Base-by-base conservation (phyloP, 2,113 vertebrate genomes). In the Cepphus grylle region DNA sequence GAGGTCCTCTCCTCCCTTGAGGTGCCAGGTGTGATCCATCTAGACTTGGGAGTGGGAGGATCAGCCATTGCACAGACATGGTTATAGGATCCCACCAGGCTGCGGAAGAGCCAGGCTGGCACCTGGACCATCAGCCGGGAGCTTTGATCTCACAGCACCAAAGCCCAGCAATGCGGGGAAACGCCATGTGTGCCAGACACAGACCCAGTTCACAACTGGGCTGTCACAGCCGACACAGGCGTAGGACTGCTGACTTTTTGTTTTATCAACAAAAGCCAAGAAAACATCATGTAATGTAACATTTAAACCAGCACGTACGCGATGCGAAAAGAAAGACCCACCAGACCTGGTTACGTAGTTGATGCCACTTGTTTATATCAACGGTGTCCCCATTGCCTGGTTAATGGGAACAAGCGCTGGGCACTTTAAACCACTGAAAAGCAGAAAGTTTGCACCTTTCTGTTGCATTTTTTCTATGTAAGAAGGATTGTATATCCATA, bases 61-160 rank as follows among this genome's bases (percentile, higher is more conserved):
- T 61, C 1, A 9, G 29, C 47, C 22, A 5, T 9, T 1, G 1
- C 43, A 45, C 50, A 38, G 36, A 10, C 6, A 1, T 0, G 4
- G 29, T 23, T 52, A 17, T 13, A 34, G 29, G 49, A 65, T 14
- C n/a, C 59, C 1, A 3, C 47, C 55, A 61, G 8, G 34, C 55
- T 49, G 38, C 36, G 34, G 69, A 83, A 79, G 26, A 61, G 38
- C 40, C 47, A 27, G 29, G 9, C 56, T 50, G 76, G 80, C 34
- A 42, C 34, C n/a, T 1, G 0, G 18, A 42, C 5, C 27, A 21
- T 6, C 55, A 47, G 8, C 13, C 20, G 3, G 81, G 25, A 80
- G 67, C 79, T 34, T 8, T 67, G 79, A 61, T 38, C 30, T 76
- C 53, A n/a, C 80, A 81, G 56, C 40, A 65, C 29, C 66, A 73